phyloP scores from a whole-genome alignment of 2,888 invertebrate species.

The Drosophila lutescens region DNA sequence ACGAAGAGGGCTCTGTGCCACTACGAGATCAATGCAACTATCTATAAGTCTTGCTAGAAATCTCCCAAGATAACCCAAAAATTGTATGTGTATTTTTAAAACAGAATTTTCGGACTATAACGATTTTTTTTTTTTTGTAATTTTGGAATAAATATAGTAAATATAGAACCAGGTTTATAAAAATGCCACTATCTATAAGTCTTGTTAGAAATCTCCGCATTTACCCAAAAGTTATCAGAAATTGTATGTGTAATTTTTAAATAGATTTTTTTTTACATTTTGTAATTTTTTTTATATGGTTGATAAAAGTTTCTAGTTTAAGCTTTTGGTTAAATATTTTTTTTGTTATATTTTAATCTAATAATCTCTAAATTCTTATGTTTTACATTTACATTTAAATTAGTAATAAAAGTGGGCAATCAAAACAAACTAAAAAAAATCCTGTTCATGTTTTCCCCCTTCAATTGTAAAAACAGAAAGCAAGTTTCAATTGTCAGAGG shows the following conservation, averaged over 20 bases:
- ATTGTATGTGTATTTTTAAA: too few relatives aligned
- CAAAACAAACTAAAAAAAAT: not conserved
- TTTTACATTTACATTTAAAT: not conserved
- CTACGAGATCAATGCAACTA: constrained; percentile 75
- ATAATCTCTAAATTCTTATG: not conserved
- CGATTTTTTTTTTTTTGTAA: too few relatives aligned
- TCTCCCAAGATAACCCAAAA: too few relatives aligned
- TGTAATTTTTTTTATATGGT: too few relatives aligned
- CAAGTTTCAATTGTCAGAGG: constrained; percentile 20
- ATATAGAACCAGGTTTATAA: too few relatives aligned
- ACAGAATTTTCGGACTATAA: too few relatives aligned
- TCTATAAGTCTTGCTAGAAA: constrained; percentile 70
- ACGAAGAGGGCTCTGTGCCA: constrained; percentile 52
- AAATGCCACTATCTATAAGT: constrained; percentile 73
- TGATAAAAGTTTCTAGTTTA: too few relatives aligned
- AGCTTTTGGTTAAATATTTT: not conserved
- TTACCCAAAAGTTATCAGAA: too few relatives aligned
- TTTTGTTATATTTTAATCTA: not conserved
- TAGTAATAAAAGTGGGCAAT: not conserved
- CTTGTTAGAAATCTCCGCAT: constrained; percentile 48
- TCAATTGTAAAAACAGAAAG: constrained; percentile 3
- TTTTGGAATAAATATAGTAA: too few relatives aligned
- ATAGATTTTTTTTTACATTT: too few relatives aligned
- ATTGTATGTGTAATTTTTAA: too few relatives aligned
- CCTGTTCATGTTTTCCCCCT: not conserved